phyloP scores from a whole-genome alignment of 2,113 vertebrate species.

The Pelvicachromis taeniatus region DNA sequence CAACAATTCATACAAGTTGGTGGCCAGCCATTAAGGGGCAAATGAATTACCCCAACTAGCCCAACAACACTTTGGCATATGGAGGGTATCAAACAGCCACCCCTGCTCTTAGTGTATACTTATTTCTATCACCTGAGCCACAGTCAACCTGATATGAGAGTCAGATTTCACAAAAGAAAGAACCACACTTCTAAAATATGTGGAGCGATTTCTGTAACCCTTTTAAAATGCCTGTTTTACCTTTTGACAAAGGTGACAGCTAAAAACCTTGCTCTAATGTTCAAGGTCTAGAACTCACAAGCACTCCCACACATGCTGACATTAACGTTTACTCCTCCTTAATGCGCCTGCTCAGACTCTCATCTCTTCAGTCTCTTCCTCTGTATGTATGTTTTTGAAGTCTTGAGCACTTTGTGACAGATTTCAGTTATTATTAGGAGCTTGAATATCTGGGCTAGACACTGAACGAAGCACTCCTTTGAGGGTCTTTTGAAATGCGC shows the following conservation, averaged over 20 bases:
- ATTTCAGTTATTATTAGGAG: conserved; percentile 12
- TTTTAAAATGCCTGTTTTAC: background rate
- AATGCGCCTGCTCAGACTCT: background rate
- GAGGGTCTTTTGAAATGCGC: background rate
- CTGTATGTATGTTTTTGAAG: background rate
- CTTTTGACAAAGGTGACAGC: background rate
- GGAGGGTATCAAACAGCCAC: background rate
- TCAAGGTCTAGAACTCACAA: background rate
- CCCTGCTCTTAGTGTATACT: background rate
- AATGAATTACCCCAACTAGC: background rate
- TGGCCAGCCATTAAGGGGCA: background rate
- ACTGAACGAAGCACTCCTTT: background rate
- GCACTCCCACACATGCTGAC: background rate
- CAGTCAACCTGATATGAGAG: background rate
- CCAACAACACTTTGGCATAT: background rate
- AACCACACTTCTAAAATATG: background rate
- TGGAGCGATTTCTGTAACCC: background rate
- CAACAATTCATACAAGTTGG: background rate
- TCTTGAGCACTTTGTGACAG: background rate
- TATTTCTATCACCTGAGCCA: background rate
- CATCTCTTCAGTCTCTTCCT: background rate
- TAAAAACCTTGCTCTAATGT: background rate
- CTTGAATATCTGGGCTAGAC: background rate
- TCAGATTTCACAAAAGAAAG: background rate
- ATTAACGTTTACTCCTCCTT: background rate